Evolutionary conservation across 23 tunicate species (phyloP), one percentile per base, ranked within the genome.

Genomic region (Trididemnum miniatum): DNA sequence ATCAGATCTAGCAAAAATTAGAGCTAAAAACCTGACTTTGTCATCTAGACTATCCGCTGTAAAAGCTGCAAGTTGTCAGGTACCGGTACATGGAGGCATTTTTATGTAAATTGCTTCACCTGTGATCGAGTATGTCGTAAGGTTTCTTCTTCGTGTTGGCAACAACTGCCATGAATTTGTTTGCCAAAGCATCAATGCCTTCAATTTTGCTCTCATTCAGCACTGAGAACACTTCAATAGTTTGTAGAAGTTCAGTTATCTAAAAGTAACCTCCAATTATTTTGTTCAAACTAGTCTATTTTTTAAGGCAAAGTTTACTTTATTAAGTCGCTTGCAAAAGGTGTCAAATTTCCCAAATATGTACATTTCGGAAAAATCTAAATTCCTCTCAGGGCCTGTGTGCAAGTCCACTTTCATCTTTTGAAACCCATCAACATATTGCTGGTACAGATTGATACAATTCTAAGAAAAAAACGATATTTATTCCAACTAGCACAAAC

Each of bases 321-420:
- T 93, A 63, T 81, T 88, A 2, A 96, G 88, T 31, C 99, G 80
- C 66, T 84, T 91, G 85, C 97, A 91, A 65, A 96, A 96, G 29
- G 92, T 96, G 31, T 96, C 99, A 81, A 96, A 91, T 84, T 96
- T 96, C 65, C 99, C 99, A 66, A 96, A 96, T 20, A 96, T 96
- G 80, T 96, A 96, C 92, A 91, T 96, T 71, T 96, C 99, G 1
- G 99, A 96, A 69, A 96, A 96, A 54, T 96, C 99, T 20, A 90
- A 59, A 57, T 76, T 85, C 62, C 66, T 29, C 0, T 87, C 90
- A 0, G 87, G 92, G 1, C 85, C 76, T 26, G 87, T 91, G 71
- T 84, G 87, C 65, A 88, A 72, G 30, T 91, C 96, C 32, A 71
- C 72, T 54, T 91, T 89, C 93, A 96, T 92, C 28, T 81, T 81